Base-by-base conservation (phyloP, 2,888 invertebrate species). In the Drosophila paramelanica region DNA sequence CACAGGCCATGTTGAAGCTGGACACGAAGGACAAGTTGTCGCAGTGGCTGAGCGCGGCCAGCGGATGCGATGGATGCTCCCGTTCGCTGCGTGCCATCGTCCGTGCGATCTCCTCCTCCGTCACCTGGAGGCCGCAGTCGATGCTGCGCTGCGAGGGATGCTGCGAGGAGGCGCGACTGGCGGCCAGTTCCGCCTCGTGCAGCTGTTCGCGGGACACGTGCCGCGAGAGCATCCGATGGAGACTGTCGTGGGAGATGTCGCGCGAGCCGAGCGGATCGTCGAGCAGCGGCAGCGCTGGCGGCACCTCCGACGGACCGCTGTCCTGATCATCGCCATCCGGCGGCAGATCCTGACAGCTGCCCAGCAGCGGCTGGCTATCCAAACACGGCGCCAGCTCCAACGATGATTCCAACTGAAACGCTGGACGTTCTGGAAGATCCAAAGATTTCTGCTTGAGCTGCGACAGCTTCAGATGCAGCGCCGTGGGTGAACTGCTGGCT, bases 31-130 rank as follows among this genome's bases (percentile, higher is more conserved):
- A 97, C 76, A 98, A 93, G 49, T 91, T 89, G 92, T 97, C 97
- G 93, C 98, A 97, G 93, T 97, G 97, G 89, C 98, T 98, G 43
- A 98, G 94, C 82, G 97, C 96, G 79, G 97, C 94, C 52, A 98
- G 93, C 0, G 98, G 98, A 93, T 98, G 98, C 3, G 45, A n/a
- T 0, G 31, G 31, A 31, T 62, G 89, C 96, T 96, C 72, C 96
- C 95, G 52, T 4, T 61, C 60, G 1, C 75, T 55, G 49, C 46
- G 51, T 13, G 72, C 65, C 96, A 97, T 97, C 86, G 97, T 97
- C 57, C 95, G 94, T 5, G 97, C 97, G 70, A 98, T 98, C 90
- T 98, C 98, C 93, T 98, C 98, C 93, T 98, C 98, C 6, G 97
- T 98, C 56, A 97, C 97, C 93, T 98, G 98, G 58, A 97, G 93